These are phyloP conservation scores for Calosoma granatense DNA, from an alignment of 1,140 invertebrate species.

Conservation along the genomic window DNA sequence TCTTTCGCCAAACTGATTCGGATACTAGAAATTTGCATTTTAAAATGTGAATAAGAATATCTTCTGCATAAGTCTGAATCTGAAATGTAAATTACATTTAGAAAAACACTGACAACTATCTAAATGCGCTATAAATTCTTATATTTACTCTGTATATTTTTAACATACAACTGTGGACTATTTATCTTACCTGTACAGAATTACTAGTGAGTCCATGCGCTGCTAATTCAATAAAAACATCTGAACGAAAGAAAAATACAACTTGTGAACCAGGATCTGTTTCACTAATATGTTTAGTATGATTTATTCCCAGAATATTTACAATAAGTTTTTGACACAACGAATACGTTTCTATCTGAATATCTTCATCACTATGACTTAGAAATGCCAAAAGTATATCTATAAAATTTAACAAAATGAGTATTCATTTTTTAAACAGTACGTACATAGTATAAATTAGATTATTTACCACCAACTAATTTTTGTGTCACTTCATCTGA, in stretches of 20 bases:
- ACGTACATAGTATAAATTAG: too few species aligned
- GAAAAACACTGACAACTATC: constrained; percentile 1
- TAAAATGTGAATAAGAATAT: constrained; percentile 49
- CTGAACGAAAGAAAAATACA: constrained; percentile 41
- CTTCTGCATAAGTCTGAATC: constrained; percentile 43
- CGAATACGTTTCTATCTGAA: constrained; percentile 33
- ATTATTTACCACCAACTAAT: constrained; percentile 16
- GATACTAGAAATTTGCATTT: constrained; percentile 48
- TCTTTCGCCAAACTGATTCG: constrained; percentile 44
- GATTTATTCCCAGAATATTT: constrained; percentile 33
- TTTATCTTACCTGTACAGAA: constrained; percentile 27
- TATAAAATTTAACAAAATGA: constrained; percentile 25
- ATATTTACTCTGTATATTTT: too few species aligned
- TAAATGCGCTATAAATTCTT: too few species aligned
- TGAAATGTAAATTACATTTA: constrained; percentile 24
- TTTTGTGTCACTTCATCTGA: constrained; percentile 29
- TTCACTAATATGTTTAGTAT: constrained; percentile 20
- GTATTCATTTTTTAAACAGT: constrained; percentile 14
- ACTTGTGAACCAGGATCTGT: constrained; percentile 32
- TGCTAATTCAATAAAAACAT: constrained; percentile 51
- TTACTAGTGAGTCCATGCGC: constrained; percentile 44
- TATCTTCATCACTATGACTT: constrained; percentile 33
- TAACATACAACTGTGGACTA: too few species aligned
- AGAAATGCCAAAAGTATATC: constrained; percentile 37
- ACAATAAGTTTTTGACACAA: constrained; percentile 35